A percentile compares a stretch with the other conserved stretches of the same genome.
phyloP scores from a whole-genome alignment of 2,888 invertebrate species.

The Scrobipalpa atriplicella region DNA sequence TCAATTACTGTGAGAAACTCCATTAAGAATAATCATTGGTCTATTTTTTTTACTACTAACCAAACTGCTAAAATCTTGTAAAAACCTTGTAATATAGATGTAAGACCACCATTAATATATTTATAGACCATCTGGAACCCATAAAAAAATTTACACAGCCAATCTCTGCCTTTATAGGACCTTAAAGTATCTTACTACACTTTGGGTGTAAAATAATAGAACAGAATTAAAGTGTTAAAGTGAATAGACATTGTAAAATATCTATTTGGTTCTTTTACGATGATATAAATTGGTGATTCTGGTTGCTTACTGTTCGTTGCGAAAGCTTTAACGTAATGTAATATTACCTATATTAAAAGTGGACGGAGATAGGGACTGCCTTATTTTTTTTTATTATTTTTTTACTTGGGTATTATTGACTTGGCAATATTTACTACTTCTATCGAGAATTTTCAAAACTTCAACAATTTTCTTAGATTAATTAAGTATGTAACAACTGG shows the following conservation, averaged over 20 bases:
- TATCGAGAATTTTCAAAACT: no score
- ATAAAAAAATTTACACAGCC: neutral
- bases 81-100: neutral
- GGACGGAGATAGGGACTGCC: no score
- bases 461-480: no score
- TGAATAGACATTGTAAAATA: constrained; percentile 24
- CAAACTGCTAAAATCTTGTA: neutral
- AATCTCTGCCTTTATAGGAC: neutral
- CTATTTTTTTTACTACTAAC: neutral
- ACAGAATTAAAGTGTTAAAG: constrained; percentile 3
- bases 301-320: no score
- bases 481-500: neutral
- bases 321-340: no score
- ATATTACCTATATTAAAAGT: no score
- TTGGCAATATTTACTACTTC: no score
- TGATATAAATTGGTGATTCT: neutral
- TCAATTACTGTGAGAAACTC: neutral
- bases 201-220: neutral
- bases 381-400: no score
- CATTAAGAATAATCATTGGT: neutral
- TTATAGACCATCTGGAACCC: neutral
- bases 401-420: no score
- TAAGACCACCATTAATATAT: constrained; percentile 10
- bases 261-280: constrained; percentile 1
- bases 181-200: neutral